These are phyloP conservation scores for Columba janthina DNA, from an alignment of 2,113 vertebrate species.

Conservation along the genomic window DNA sequence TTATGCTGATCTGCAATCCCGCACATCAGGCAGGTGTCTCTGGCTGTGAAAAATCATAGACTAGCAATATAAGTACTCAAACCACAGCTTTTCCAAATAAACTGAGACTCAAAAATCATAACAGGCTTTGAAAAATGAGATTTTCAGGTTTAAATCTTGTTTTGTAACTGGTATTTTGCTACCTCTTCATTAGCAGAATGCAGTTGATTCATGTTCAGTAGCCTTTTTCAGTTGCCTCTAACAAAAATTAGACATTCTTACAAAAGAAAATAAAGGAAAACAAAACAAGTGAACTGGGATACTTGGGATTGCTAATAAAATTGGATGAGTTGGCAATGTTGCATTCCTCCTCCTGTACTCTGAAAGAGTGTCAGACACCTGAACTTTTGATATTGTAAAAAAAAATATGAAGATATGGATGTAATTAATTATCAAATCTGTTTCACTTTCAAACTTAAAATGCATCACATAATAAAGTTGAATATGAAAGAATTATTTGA, in stretches of 20 bases:
- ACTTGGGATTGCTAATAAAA: not conserved
- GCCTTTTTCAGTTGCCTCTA: not conserved
- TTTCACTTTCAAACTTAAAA: not conserved
- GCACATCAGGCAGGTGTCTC: not conserved
- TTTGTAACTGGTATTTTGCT: not conserved
- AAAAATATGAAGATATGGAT: not conserved
- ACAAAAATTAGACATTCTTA: not conserved
- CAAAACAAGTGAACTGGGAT: not conserved
- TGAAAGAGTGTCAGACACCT: not conserved
- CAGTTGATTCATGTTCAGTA: not conserved
- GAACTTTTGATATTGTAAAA: not conserved
- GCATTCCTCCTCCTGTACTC: not conserved
- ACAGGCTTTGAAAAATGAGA: not conserved
- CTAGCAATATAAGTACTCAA: not conserved
- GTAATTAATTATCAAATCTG: not conserved
- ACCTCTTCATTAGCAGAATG: not conserved
- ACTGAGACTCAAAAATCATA: not conserved
- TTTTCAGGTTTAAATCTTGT: not conserved
- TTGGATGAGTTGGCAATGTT: not conserved
- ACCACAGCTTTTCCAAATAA: not conserved
- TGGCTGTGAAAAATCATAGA: not conserved
- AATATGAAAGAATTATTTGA: not conserved
- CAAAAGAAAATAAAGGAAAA: not conserved
- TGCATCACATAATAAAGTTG: not conserved
- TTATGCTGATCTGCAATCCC: not conserved